Conservation (phyloP, 1,140 invertebrate genomes). For the Schlechtendalia chinensis region DNA sequence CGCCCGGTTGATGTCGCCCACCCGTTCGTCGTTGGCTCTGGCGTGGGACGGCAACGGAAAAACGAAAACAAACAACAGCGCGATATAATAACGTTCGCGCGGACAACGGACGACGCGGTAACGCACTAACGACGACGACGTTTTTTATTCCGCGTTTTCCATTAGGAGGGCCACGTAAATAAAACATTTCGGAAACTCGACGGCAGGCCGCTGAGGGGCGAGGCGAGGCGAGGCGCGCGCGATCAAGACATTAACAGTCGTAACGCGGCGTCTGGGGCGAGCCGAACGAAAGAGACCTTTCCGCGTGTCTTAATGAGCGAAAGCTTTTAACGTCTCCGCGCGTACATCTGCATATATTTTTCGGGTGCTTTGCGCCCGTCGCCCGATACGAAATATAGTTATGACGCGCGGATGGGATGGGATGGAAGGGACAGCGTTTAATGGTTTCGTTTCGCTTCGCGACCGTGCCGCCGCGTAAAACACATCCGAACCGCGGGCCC, state of each 20-base stretch:
- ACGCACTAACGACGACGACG: not conserved
- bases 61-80: conserved; percentile 51
- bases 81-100: not conserved
- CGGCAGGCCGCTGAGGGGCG: not conserved
- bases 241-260: too few species aligned
- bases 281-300: conserved; percentile 43
- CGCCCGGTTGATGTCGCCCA: conserved; percentile 70
- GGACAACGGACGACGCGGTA: too few species aligned
- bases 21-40: conserved; percentile 81
- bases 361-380: not conserved
- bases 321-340: conserved; percentile 47
- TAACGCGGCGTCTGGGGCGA: not conserved
- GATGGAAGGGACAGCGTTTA: conserved; percentile 30
- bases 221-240: too few species aligned
- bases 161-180: conserved; percentile 36
- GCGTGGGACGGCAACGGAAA: too few species aligned
- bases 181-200: conserved; percentile 41
- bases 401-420: not conserved
- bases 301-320: conserved; percentile 45
- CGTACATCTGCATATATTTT: too few species aligned
- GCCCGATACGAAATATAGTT: not conserved
- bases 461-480: conserved; percentile 37
- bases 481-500: conserved; percentile 36
- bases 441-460: conserved; percentile 26
- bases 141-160: conserved; percentile 40